Percentiles rank a stretch among this genome's conserved stretches.
These are phyloP conservation scores for Tetragonula carbonaria DNA, from an alignment of 2,888 invertebrate species.

Conservation along the genomic window DNA sequence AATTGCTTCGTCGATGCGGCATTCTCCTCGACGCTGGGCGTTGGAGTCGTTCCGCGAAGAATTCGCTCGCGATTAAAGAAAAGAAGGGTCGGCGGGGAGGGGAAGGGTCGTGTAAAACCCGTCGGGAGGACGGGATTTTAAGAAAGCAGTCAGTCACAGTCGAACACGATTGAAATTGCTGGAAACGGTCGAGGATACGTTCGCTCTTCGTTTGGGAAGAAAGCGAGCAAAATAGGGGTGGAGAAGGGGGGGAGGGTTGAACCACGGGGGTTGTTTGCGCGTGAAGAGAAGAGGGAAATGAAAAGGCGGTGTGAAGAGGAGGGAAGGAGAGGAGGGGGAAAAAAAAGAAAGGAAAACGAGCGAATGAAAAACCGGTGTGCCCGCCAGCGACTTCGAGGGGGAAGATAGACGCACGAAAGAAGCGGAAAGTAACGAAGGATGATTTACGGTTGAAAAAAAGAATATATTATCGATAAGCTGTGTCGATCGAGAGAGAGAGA, in stretches of 20 bases:
- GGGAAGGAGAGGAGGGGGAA: constrained; percentile 55
- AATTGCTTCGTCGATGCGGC: constrained; percentile 35
- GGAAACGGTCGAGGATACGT: constrained; percentile 13
- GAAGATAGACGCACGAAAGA: constrained; percentile 76
- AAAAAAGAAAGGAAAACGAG: neutral
- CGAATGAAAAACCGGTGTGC: constrained; percentile 55
- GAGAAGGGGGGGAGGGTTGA: neutral
- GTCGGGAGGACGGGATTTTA: neutral
- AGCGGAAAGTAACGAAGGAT: constrained; percentile 72
- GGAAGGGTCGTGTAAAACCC: neutral
- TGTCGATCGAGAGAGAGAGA: constrained; percentile 43
- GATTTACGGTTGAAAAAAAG: constrained; percentile 65
- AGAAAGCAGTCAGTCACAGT: neutral
- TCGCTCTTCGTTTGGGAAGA: neutral
- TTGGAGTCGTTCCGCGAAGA: constrained; percentile 49
- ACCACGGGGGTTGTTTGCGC: neutral
- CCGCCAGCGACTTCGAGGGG: constrained; percentile 80
- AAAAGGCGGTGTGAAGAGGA: constrained; percentile 62
- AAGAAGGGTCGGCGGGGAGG: no score
- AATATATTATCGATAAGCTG: constrained; percentile 72
- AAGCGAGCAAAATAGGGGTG: neutral
- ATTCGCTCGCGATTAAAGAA: constrained; percentile 27
- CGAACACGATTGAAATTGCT: neutral
- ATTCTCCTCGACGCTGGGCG: constrained; percentile 72
- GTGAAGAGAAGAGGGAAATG: neutral